Percentiles rank a stretch among this genome's conserved stretches.
Conservation (phyloP, 2,888 invertebrate genomes). For the Pandemis corylana region DNA sequence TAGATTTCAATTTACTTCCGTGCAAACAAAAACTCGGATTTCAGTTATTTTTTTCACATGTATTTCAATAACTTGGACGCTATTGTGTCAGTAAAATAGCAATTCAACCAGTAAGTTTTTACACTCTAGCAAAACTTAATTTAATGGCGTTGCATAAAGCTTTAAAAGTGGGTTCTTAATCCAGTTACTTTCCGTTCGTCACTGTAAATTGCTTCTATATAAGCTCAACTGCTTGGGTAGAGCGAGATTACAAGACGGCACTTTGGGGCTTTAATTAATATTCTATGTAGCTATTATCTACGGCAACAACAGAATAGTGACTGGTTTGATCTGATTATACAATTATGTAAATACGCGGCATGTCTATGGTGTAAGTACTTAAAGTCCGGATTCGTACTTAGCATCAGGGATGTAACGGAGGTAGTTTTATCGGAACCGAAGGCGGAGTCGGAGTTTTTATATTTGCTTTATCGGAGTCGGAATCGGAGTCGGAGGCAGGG, state of each 20-base stretch:
- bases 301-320: constrained; percentile 32
- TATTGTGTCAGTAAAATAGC: neutral
- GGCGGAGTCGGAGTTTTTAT: too few relatives aligned
- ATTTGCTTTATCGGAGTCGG: too few relatives aligned
- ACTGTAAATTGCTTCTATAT: constrained; percentile 12
- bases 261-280: constrained; percentile 40
- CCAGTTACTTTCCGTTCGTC: constrained; percentile 13
- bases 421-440: too few relatives aligned
- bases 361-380: constrained; percentile 7
- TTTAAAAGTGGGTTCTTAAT: constrained; percentile 5
- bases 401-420: too few relatives aligned
- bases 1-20: too few relatives aligned
- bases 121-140: neutral
- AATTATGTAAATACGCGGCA: constrained; percentile 31
- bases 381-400: neutral
- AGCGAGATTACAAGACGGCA: constrained; percentile 33
- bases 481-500: too few relatives aligned
- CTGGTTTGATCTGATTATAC: constrained; percentile 33
- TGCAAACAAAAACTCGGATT: too few relatives aligned
- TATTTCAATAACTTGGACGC: neutral
- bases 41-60: neutral
- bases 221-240: constrained; percentile 17
- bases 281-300: constrained; percentile 41
- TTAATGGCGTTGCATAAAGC: neutral
- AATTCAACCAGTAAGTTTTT: neutral